Percentiles rank a stretch among this genome's conserved stretches.
phyloP scores from a whole-genome alignment of 2,888 invertebrate genomes.

The Amphimallon solstitiale region DNA sequence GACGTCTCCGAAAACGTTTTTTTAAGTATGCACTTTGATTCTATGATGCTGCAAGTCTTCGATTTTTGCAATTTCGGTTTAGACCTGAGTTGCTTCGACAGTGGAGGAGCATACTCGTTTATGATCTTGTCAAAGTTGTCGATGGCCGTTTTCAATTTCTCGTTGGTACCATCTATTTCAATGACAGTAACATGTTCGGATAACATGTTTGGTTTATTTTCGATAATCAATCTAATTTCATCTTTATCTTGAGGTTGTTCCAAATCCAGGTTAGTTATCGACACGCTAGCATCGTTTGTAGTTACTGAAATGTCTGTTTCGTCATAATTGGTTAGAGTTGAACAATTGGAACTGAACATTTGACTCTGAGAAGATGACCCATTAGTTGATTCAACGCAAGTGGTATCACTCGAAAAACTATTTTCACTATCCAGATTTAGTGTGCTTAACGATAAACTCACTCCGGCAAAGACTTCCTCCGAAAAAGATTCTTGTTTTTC shows the following conservation, averaged over 20 bases:
- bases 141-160: slow-evolving; percentile 57
- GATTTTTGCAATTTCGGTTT: slow-evolving; percentile 74
- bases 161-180: slow-evolving; percentile 48
- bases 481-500: slow-evolving; percentile 15
- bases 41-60: slow-evolving; percentile 76
- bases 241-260: not conserved
- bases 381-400: not conserved
- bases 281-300: not conserved
- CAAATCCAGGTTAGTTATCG: too few relatives aligned
- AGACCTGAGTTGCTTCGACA: slow-evolving; percentile 54
- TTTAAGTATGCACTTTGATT: slow-evolving; percentile 74
- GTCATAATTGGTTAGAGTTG: slow-evolving; percentile 9
- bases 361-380: slow-evolving; percentile 7
- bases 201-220: slow-evolving; percentile 47
- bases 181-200: slow-evolving; percentile 66
- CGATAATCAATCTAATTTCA: slow-evolving; percentile 7
- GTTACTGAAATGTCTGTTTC: not conserved
- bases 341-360: not conserved
- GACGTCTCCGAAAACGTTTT: slow-evolving; percentile 57
- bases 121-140: slow-evolving; percentile 68
- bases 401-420: not conserved
- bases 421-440: slow-evolving; percentile 12
- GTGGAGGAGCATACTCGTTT: slow-evolving; percentile 59
- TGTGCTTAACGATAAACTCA: slow-evolving; percentile 11
- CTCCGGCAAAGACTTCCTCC: slow-evolving; percentile 34